Evolutionary conservation across 1,140 invertebrate species (phyloP).

Genomic region (Ceratina japonica): DNA sequence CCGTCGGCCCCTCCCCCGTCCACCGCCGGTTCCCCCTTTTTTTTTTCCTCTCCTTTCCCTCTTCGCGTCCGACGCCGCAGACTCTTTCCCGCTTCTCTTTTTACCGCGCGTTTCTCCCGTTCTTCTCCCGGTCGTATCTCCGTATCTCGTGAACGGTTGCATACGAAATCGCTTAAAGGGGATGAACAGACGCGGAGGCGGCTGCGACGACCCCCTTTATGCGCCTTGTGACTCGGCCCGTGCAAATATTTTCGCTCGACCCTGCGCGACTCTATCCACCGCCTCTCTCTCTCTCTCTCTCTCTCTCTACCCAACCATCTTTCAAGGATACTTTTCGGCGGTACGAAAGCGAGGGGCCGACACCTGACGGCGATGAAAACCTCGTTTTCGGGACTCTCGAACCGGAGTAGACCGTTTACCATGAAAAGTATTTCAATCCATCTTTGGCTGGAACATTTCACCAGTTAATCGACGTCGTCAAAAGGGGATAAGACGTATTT

Average conservation of each 20-base stretch:
- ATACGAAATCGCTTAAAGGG: constrained; percentile 66
- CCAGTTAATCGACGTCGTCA: too few relatives aligned
- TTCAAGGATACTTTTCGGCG: constrained; percentile 9
- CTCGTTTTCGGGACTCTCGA: background rate
- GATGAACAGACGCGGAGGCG: constrained; percentile 37
- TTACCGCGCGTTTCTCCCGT: constrained; percentile 18
- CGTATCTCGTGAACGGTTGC: constrained; percentile 43
- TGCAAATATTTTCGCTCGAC: constrained; percentile 27
- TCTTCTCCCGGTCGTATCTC: background rate
- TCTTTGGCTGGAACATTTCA: background rate
- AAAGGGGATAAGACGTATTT: too few relatives aligned
- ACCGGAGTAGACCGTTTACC: too few relatives aligned
- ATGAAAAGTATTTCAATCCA: background rate
- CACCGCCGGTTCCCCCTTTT: background rate
- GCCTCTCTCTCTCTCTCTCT: too few relatives aligned
- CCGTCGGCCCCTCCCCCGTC: background rate
- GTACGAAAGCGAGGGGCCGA: background rate
- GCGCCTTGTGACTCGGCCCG: background rate
- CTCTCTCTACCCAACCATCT: background rate
- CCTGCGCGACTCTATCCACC: background rate
- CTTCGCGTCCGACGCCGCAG: background rate
- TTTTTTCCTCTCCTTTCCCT: background rate
- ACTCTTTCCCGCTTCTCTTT: background rate
- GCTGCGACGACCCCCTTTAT: background rate
- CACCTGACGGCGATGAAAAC: constrained; percentile 2